These are phyloP conservation scores for Cantharis lateralis DNA, from an alignment of 2,888 invertebrate genomes.

Conservation along the genomic window DNA sequence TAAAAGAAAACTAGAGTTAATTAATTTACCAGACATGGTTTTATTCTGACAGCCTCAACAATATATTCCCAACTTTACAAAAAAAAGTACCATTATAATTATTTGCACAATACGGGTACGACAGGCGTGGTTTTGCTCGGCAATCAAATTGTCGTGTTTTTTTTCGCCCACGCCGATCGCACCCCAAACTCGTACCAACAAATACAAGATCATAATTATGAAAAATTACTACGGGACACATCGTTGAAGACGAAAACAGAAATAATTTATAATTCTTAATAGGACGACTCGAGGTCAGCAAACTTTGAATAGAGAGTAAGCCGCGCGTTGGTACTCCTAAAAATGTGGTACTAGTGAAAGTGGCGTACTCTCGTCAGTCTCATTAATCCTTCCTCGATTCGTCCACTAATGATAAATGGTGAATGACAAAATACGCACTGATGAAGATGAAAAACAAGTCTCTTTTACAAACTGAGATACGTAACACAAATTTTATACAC, in stretches of 20 bases:
- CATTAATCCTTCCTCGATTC: conserved; percentile 48
- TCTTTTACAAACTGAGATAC: conserved; percentile 57
- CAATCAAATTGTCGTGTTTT: not conserved
- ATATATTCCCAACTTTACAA: conserved; percentile 68
- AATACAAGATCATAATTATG: conserved; percentile 4
- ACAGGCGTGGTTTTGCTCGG: conserved; percentile 11
- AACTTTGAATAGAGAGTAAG: conserved; percentile 48
- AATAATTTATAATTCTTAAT: conserved; percentile 49
- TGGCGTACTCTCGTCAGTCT: conserved; percentile 56
- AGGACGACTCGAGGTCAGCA: conserved; percentile 45
- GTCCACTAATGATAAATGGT: conserved; percentile 40
- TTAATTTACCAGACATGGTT: conserved; percentile 63
- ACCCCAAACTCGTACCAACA: conserved; percentile 10
- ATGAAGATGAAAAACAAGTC: conserved; percentile 38
- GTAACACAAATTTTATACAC: conserved; percentile 55
- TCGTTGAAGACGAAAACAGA: conserved; percentile 39
- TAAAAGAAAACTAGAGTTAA: conserved; percentile 38
- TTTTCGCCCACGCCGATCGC: conserved; percentile 19
- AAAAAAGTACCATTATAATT: conserved; percentile 44
- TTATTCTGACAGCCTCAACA: conserved; percentile 78
- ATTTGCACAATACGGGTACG: conserved; percentile 11
- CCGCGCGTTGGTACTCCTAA: conserved; percentile 34
- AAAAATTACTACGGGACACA: conserved; percentile 12
- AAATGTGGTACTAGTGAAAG: conserved; percentile 43
- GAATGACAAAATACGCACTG: conserved; percentile 38